Conservation (phyloP, 1,140 invertebrate species). For the Bombus huntii region DNA sequence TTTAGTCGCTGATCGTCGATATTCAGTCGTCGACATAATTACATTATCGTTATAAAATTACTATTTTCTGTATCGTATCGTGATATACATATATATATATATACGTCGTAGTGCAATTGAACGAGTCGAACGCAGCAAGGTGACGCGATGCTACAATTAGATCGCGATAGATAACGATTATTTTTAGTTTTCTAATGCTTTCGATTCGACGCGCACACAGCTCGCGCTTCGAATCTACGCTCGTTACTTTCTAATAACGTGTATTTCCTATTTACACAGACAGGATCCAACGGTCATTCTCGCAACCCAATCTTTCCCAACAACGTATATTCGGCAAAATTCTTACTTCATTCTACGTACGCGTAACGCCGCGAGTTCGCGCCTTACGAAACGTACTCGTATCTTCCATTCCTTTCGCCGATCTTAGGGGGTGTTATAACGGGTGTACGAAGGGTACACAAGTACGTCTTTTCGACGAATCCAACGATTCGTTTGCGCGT, state of each 20-base stretch:
- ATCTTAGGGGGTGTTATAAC: too few species aligned
- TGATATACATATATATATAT: too few species aligned
- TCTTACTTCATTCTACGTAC: accelerated
- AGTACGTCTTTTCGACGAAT: too few species aligned
- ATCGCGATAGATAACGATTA: not conserved
- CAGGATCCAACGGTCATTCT: too few species aligned
- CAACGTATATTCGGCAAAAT: accelerated
- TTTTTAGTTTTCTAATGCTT: not conserved
- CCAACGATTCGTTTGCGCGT: too few species aligned
- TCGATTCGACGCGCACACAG: not conserved
- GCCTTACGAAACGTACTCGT: accelerated
- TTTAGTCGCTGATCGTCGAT: not conserved
- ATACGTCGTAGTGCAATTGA: not conserved
- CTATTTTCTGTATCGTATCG: not conserved
- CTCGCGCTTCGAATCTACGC: not conserved
- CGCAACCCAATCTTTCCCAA: accelerated
- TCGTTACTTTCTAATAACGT: not conserved
- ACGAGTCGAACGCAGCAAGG: not conserved
- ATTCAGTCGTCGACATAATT: too few species aligned
- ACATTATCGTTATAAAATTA: not conserved
- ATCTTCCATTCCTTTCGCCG: too few species aligned
- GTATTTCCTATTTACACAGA: slow-evolving; percentile 10
- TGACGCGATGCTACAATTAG: not conserved
- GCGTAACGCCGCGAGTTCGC: accelerated
- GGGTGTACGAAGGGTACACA: too few species aligned